phyloP scores from a whole-genome alignment of 2,797 vertebrate genomes.

The Hydrolagus colliei region DNA sequence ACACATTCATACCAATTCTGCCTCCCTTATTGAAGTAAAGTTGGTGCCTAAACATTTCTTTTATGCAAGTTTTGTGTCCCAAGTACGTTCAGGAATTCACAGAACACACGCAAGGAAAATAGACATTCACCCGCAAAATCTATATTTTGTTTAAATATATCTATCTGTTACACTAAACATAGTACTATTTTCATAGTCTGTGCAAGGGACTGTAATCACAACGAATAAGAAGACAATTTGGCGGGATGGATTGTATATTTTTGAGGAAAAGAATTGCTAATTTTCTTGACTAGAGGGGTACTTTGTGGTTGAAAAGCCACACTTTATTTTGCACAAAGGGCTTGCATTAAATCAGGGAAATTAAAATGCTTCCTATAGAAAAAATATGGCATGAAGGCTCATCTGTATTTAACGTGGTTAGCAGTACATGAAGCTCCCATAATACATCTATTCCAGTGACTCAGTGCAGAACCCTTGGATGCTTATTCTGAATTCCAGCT shows the following conservation, averaged over 20 bases:
- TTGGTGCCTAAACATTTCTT: too few relatives aligned
- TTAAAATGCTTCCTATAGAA: not conserved
- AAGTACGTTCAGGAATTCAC: not conserved
- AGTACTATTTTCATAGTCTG: not conserved
- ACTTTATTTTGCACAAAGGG: not conserved
- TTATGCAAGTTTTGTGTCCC: too few relatives aligned
- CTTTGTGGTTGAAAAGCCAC: not conserved
- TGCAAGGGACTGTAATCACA: constrained; percentile 4
- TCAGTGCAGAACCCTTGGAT: too few relatives aligned
- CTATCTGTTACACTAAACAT: not conserved
- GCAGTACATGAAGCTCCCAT: not conserved
- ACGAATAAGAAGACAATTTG: not conserved
- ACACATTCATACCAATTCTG: too few relatives aligned
- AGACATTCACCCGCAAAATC: not conserved
- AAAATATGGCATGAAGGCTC: not conserved
- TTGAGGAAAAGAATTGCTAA: not conserved
- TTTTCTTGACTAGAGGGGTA: not conserved
- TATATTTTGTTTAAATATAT: not conserved
- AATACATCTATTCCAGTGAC: too few relatives aligned
- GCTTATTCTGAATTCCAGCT: not conserved
- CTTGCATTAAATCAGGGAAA: too few relatives aligned
- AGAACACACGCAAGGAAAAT: not conserved
- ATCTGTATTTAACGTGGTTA: not conserved
- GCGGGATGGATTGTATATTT: not conserved
- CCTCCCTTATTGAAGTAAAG: too few relatives aligned